These are phyloP conservation scores for Telenomus remus DNA, from an alignment of 1,140 invertebrate genomes.

Conservation along the genomic window DNA sequence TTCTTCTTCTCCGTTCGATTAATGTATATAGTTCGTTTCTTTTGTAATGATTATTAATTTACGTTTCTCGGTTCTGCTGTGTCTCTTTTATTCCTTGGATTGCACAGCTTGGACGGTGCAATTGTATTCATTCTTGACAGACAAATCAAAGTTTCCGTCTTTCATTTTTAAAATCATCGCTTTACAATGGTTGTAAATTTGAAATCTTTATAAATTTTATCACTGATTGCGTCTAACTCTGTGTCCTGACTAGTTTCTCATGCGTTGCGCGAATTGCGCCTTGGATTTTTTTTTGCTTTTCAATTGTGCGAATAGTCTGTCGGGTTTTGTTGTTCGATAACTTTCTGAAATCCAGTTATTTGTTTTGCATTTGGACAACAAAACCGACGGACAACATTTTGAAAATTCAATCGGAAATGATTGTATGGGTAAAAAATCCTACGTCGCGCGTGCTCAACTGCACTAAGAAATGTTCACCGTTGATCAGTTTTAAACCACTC, in stretches of 20 bases:
- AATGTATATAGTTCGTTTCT: constrained; percentile 1
- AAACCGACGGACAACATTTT: neutral
- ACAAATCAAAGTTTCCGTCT: neutral
- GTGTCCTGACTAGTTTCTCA: constrained; percentile 8
- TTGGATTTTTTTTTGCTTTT: neutral
- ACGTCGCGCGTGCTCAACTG: constrained; percentile 22
- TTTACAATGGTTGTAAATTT: neutral
- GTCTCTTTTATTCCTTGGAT: neutral
- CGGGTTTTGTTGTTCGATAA: neutral
- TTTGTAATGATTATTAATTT: constrained; percentile 3
- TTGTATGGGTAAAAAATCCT: neutral
- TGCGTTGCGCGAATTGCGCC: neutral
- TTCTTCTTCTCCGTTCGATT: constrained; percentile 9
- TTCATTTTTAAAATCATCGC: neutral
- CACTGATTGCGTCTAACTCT: constrained; percentile 1
- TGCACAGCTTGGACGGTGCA: neutral
- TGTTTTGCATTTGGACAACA: neutral
- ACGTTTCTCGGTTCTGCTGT: neutral
- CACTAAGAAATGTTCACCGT: constrained; percentile 12
- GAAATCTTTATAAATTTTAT: neutral
- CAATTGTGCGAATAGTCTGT: too few species aligned
- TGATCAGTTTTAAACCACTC: constrained; percentile 25
- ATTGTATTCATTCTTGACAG: neutral
- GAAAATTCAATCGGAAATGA: neutral
- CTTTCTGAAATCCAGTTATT: neutral